Evolutionary conservation across 2,797 vertebrate genomes (phyloP).

Genomic region (Pantherophis alleghaniensis): DNA sequence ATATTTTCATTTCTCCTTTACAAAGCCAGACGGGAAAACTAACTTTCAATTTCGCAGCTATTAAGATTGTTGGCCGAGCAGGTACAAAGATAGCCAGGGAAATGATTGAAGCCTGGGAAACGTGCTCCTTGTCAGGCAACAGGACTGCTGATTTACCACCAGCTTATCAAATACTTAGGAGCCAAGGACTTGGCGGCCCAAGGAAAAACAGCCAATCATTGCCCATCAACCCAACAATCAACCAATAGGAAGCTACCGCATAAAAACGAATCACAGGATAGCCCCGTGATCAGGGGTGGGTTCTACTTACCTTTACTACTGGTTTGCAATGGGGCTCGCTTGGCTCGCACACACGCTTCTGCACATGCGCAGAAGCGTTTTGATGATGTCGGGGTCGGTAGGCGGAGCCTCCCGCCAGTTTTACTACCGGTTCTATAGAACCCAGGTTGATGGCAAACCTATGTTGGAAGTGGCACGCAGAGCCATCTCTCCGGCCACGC

Average conservation of each 20-base stretch:
- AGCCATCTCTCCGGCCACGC: too few species aligned
- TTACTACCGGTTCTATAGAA: too few species aligned
- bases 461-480: too few species aligned
- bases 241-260: background rate
- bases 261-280: background rate
- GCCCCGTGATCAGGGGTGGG: too few species aligned
- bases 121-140: background rate
- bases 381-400: too few species aligned
- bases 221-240: background rate
- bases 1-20: background rate
- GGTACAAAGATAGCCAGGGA: background rate
- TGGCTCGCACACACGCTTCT: too few species aligned
- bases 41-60: background rate
- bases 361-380: too few species aligned
- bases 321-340: too few species aligned
- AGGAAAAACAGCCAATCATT: background rate
- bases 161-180: background rate
- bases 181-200: background rate
- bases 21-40: background rate
- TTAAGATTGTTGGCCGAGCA: background rate
- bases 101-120: background rate
- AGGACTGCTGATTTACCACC: background rate
- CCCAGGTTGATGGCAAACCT: too few species aligned
- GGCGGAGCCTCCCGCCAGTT: too few species aligned
- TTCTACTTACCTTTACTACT: too few species aligned